phyloP scores from a whole-genome alignment of 2,888 invertebrate genomes.

The Branchipolynoe longqiensis region DNA sequence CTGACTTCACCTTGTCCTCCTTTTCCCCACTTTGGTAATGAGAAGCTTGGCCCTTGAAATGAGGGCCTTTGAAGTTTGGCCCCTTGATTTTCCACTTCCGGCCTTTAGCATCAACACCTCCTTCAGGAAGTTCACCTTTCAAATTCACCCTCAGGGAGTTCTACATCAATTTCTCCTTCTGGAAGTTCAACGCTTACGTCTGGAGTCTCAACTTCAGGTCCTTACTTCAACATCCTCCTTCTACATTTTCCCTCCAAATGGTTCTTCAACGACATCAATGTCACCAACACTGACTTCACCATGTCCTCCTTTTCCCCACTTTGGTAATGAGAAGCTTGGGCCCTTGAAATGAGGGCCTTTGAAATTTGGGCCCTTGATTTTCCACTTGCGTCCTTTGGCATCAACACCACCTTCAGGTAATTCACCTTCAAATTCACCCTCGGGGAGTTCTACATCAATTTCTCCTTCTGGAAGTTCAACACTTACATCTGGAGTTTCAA shows the following conservation, averaged over 20 bases:
- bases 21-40: constrained; percentile 33
- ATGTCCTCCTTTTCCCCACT: not conserved
- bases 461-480: constrained; percentile 14
- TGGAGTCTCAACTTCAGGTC: constrained; percentile 7
- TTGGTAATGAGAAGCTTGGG: constrained; percentile 14
- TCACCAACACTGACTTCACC: constrained; percentile 31
- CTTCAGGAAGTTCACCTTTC: constrained; percentile 32
- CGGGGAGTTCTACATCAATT: not conserved
- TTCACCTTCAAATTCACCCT: constrained; percentile 4
- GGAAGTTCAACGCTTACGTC: constrained; percentile 5
- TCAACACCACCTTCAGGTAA: constrained; percentile 3
- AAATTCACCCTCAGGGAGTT: constrained; percentile 13
- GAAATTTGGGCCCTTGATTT: constrained; percentile 12
- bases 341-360: not conserved
- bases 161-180: constrained; percentile 15
- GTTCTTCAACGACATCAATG: constrained; percentile 24
- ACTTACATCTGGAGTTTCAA: not conserved
- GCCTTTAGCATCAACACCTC: not conserved
- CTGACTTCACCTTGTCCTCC: constrained; percentile 38
- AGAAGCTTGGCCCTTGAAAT: constrained; percentile 34
- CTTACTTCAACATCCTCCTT: not conserved
- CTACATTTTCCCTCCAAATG: not conserved
- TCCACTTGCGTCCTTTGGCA: constrained; percentile 33
- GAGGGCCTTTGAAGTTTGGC: constrained; percentile 23
- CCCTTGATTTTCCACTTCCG: constrained; percentile 21